Percentiles rank a stretch among this genome's conserved stretches.
Evolutionary conservation across 2,888 invertebrate species (phyloP).

Genomic region (Rotaria socialis): DNA sequence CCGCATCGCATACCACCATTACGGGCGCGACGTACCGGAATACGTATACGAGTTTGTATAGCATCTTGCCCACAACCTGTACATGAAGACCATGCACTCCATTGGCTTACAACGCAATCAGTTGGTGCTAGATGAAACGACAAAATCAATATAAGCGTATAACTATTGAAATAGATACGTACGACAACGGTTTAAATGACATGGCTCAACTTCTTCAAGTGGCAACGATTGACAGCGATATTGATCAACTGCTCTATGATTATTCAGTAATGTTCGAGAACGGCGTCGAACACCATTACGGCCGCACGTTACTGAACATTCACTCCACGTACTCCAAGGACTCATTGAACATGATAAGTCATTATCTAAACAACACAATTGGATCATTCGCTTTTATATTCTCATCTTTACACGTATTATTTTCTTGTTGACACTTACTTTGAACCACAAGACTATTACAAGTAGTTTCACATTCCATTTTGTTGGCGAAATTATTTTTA

Average conservation of each 20-base stretch:
- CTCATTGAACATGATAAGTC: conserved; percentile 62
- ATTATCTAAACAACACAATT: background rate
- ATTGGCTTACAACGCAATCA: conserved; percentile 44
- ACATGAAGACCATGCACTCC: conserved; percentile 43
- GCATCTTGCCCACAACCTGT: conserved; percentile 37
- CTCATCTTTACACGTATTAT: too few species aligned
- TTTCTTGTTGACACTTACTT: background rate
- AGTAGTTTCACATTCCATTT: conserved; percentile 45
- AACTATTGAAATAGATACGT: background rate
- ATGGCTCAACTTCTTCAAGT: background rate
- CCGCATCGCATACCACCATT: conserved; percentile 36
- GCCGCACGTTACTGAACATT: conserved; percentile 76
- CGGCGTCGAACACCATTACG: background rate
- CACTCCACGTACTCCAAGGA: conserved; percentile 77
- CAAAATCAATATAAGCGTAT: too few species aligned
- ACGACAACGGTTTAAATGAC: background rate
- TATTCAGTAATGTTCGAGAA: background rate
- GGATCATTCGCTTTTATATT: too few species aligned
- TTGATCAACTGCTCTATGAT: background rate
- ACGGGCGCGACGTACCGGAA: background rate
- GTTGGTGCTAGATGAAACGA: conserved; percentile 37
- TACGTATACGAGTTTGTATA: conserved; percentile 34
- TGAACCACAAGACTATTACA: background rate
- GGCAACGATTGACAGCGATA: background rate
- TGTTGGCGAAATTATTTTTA: conserved; percentile 47